These are phyloP conservation scores for Dasypolia templi DNA, from an alignment of 2,888 invertebrate species.

Conservation along the genomic window DNA sequence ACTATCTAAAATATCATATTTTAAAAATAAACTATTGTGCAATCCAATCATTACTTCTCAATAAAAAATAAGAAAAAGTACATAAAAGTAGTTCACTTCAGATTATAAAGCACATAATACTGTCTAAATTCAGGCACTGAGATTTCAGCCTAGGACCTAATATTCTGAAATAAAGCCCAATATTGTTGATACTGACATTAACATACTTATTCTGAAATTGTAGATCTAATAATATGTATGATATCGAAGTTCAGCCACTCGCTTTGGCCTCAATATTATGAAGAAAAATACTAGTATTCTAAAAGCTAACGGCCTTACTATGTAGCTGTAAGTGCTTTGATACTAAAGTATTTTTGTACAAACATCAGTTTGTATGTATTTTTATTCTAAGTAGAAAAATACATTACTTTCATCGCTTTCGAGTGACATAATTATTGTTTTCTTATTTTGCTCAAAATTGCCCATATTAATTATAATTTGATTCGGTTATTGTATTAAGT, in stretches of 20 bases:
- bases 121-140: background rate
- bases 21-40: background rate
- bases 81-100: background rate
- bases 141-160: slow-evolving; percentile 1
- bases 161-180: background rate
- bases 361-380: background rate
- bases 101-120: slow-evolving; percentile 5
- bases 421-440: slow-evolving; percentile 13
- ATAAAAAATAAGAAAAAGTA: background rate
- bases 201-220: background rate
- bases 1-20: background rate
- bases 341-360: slow-evolving; percentile 41
- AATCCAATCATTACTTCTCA: background rate
- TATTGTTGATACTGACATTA: background rate
- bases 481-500: slow-evolving; percentile 44
- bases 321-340: slow-evolving; percentile 50
- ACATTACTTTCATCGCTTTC: background rate
- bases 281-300: slow-evolving; percentile 32
- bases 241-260: slow-evolving; percentile 1
- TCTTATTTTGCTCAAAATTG: slow-evolving; percentile 62
- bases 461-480: slow-evolving; percentile 48
- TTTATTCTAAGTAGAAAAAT: slow-evolving; percentile 1
- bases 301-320: slow-evolving; percentile 56
- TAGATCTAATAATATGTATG: slow-evolving; percentile 6
- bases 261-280: slow-evolving; percentile 18